Evolutionary conservation across 2,888 invertebrate genomes (phyloP).

Genomic region (Latrodectus hesperus): DNA sequence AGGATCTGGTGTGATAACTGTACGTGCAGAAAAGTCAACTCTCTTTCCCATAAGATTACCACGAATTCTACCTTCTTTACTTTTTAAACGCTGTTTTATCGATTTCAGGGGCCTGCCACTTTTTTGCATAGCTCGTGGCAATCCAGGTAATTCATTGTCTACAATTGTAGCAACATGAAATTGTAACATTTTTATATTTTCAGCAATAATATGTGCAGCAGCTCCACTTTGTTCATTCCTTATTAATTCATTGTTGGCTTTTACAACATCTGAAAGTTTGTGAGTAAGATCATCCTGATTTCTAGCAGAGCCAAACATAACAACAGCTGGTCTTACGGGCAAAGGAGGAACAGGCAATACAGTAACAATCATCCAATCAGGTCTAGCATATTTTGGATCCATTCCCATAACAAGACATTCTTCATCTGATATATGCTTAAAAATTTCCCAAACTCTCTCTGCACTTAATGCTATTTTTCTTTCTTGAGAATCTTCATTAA

Average conservation of each 20-base stretch:
- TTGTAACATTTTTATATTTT: conserved; percentile 98
- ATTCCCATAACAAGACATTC: conserved; percentile 94
- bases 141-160: conserved; percentile 99
- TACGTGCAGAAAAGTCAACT: conserved; percentile 99
- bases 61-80: conserved; percentile 98
- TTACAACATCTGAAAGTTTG: conserved; percentile 98
- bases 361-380: conserved; percentile 99
- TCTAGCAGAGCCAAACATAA: conserved; percentile 99
- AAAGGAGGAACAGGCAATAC: conserved; percentile 98
- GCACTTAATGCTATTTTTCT: conserved; percentile 93
- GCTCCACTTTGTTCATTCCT: conserved; percentile 97
- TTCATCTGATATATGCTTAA: conserved; percentile 96
- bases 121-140: conserved; percentile 97
- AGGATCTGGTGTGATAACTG: conserved; percentile 97
- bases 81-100: conserved; percentile 93
- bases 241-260: conserved; percentile 95
- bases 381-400: conserved; percentile 97
- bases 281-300: conserved; percentile 99
- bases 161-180: conserved; percentile 98
- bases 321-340: conserved; percentile 96
- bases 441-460: conserved; percentile 96
- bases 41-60: conserved; percentile 99
- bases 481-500: conserved; percentile 98
- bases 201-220: conserved; percentile 96
- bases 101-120: conserved; percentile 99